Conservation (phyloP, 1,140 invertebrate genomes). For the Apis mellifera region DNA sequence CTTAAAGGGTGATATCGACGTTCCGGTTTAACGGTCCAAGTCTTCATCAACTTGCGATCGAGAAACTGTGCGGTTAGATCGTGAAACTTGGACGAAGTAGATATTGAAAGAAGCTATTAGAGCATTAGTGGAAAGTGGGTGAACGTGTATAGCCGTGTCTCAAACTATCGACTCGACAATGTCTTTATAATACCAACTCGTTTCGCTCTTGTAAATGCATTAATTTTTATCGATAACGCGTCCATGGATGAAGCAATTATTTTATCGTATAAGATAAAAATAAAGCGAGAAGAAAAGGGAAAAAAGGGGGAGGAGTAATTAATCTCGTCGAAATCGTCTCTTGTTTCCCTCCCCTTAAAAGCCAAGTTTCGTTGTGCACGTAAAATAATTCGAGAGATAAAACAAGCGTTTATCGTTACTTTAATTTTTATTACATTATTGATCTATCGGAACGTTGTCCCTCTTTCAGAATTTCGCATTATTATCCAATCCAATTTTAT, state of each 20-base stretch:
- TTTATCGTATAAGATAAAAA: too few relatives aligned
- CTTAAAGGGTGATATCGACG: slow-evolving; percentile 43
- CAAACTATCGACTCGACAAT: not conserved
- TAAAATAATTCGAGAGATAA: too few relatives aligned
- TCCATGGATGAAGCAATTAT: not conserved
- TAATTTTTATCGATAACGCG: not conserved
- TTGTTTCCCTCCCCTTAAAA: too few relatives aligned
- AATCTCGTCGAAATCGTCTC: not conserved
- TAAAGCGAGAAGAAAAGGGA: not conserved
- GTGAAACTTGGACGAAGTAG: slow-evolving; percentile 32
- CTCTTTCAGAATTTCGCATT: too few relatives aligned
- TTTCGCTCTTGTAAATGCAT: not conserved
- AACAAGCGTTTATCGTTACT: too few relatives aligned
- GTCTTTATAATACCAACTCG: not conserved
- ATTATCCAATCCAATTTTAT: too few relatives aligned
- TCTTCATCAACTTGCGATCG: slow-evolving; percentile 48
- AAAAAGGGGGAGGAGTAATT: not conserved
- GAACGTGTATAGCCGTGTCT: slow-evolving; percentile 22
- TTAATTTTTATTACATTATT: too few relatives aligned
- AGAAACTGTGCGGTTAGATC: slow-evolving; percentile 43
- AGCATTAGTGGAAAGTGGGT: slow-evolving; percentile 44
- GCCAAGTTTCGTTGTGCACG: too few relatives aligned
- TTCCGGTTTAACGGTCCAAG: slow-evolving; percentile 50
- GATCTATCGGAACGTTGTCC: too few relatives aligned
- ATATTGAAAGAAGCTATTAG: slow-evolving; percentile 53